Evolutionary conservation across 2,797 vertebrate genomes (phyloP).

Genomic region (Nyctalus aviator): DNA sequence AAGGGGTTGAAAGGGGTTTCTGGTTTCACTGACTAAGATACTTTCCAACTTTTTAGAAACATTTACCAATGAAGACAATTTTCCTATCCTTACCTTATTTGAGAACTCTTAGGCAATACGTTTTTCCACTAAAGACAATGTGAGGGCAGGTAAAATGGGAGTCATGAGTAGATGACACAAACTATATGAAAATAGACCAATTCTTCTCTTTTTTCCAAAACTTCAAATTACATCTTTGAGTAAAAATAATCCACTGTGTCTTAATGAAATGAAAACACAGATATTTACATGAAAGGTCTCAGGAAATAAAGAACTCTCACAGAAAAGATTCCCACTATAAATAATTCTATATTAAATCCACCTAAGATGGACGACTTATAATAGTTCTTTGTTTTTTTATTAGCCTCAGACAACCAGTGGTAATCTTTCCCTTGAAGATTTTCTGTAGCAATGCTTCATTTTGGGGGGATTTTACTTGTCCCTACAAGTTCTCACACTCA

Average conservation of each 20-base stretch:
- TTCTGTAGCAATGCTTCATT: background rate
- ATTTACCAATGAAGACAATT: background rate
- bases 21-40: conserved; percentile 24
- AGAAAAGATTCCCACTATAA: background rate
- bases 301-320: conserved; percentile 26
- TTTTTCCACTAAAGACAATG: background rate
- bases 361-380: background rate
- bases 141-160: background rate
- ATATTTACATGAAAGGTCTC: background rate
- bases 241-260: background rate
- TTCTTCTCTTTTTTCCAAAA: conserved; percentile 7
- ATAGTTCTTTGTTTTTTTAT: background rate
- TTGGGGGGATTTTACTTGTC: background rate
- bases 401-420: background rate
- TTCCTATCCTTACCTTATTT: background rate
- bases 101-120: background rate
- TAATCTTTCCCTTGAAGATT: background rate
- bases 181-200: background rate
- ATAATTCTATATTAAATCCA: background rate
- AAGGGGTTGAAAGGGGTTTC: background rate
- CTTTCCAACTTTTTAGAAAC: background rate
- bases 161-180: background rate
- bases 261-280: conserved; percentile 44
- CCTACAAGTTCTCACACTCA: background rate
- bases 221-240: conserved; percentile 14